Percentiles rank a stretch among this genome's conserved stretches.
phyloP scores from a whole-genome alignment of 2,113 vertebrate species.

The Lanius collurio region DNA sequence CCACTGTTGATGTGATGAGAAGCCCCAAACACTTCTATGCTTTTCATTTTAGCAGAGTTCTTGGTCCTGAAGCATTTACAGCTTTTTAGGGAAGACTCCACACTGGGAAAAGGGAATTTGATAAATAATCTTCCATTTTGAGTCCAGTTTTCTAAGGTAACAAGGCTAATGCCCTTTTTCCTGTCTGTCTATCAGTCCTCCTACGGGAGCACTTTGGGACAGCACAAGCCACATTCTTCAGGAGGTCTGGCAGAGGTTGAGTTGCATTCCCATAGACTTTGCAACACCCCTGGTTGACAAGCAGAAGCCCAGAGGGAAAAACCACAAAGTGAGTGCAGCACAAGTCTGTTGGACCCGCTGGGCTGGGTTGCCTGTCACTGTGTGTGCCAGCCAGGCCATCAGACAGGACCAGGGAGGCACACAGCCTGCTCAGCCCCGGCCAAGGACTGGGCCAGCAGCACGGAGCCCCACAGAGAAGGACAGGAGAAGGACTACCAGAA shows the following conservation, averaged over 20 bases:
- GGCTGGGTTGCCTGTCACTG: rapidly evolving
- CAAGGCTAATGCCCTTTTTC: background rate
- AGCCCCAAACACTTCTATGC: background rate
- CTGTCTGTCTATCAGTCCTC: background rate
- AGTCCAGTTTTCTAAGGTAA: background rate
- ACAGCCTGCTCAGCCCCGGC: rapidly evolving
- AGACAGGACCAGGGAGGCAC: rapidly evolving
- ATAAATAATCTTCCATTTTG: background rate
- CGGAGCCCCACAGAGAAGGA: rapidly evolving
- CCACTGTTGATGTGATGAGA: background rate
- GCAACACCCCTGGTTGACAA: background rate
- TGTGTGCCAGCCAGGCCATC: background rate
- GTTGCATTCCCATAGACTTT: background rate
- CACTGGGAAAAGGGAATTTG: background rate
- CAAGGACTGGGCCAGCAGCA: background rate
- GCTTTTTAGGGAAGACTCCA: background rate
- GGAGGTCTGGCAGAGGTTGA: background rate
- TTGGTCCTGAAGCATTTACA: background rate
- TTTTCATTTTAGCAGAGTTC: background rate
- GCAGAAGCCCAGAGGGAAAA: background rate
- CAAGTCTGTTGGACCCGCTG: rapidly evolving
- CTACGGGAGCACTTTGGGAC: background rate
- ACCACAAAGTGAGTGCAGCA: rapidly evolving
- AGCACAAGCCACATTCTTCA: background rate
- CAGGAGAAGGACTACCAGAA: background rate